These are phyloP conservation scores for Blastobasis lacticolella DNA, from an alignment of 2,888 invertebrate genomes.

Conservation along the genomic window DNA sequence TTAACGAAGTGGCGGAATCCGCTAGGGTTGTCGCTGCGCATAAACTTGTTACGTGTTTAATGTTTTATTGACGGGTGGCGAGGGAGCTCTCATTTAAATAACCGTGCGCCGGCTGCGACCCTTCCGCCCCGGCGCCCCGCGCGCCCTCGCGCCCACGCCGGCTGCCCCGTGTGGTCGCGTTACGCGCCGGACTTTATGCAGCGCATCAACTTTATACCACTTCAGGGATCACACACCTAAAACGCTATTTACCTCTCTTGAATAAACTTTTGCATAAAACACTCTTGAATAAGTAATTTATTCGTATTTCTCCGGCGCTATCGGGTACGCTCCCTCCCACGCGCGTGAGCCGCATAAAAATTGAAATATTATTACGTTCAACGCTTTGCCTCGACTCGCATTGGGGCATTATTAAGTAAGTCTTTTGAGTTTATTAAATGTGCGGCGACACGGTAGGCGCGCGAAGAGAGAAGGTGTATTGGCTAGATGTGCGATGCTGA, in stretches of 20 bases:
- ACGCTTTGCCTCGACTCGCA: conserved; percentile 9
- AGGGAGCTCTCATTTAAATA: conserved; percentile 69
- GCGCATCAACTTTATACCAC: conserved; percentile 3
- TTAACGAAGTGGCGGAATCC: conserved; percentile 74
- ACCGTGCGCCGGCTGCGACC: conserved; percentile 36
- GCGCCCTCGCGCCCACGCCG: conserved; percentile 26
- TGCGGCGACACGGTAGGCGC: conserved; percentile 15
- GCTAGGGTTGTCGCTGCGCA: conserved; percentile 72
- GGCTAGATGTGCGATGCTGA: no score
- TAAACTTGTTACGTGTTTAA: conserved; percentile 75
- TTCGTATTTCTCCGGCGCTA: conserved; percentile 15
- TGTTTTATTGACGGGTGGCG: conserved; percentile 73
- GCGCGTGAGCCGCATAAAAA: conserved; percentile 17
- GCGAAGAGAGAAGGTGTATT: conserved; percentile 15
- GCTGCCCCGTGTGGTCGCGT: conserved; percentile 15
- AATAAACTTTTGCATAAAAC: conserved; percentile 8
- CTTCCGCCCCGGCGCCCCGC: conserved; percentile 26
- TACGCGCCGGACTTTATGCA: conserved; percentile 6
- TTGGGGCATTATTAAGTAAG: conserved; percentile 9
- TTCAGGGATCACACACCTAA: conserved; percentile 1
- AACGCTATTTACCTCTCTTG: conserved; percentile 4
- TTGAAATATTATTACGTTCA: conserved; percentile 16
- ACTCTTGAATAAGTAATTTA: conserved; percentile 12
- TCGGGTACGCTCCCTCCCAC: conserved; percentile 11
- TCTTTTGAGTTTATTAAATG: conserved; percentile 18